Conservation (phyloP, 2,888 invertebrate species). For the Artemia sinica region DNA sequence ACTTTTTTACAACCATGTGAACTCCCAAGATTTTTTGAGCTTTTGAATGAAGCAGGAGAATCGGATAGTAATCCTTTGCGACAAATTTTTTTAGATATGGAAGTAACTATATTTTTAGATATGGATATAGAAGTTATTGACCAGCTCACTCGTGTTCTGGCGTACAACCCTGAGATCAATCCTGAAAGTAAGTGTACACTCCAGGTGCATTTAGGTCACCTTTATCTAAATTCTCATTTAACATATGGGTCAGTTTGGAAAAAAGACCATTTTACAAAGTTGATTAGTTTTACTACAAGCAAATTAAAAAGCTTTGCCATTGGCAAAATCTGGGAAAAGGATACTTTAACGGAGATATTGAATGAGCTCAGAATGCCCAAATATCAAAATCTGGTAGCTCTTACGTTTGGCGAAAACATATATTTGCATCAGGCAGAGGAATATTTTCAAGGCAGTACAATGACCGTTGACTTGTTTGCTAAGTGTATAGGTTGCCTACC, state of each 20-base stretch:
- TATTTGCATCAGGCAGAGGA: too few relatives aligned
- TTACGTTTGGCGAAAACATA: neutral
- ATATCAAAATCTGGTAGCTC: neutral
- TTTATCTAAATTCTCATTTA: neutral
- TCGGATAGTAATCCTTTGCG: too few relatives aligned
- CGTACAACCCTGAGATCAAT: neutral
- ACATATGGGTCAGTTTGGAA: neutral
- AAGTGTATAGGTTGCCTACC: neutral
- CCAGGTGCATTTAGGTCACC: neutral
- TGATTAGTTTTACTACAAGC: conserved; percentile 1
- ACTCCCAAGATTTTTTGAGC: neutral
- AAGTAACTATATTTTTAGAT: too few relatives aligned
- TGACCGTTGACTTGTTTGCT: neutral
- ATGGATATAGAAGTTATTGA: neutral
- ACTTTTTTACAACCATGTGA: neutral
- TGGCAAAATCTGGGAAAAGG: neutral
- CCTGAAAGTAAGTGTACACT: too few relatives aligned
- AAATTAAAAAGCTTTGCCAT: neutral
- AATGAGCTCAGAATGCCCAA: neutral
- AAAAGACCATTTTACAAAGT: neutral
- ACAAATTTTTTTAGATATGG: too few relatives aligned
- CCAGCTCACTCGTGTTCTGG: neutral
- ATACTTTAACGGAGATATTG: neutral
- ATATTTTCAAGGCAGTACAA: neutral
- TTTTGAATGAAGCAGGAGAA: too few relatives aligned